phyloP scores from a whole-genome alignment of 2,113 vertebrate species.

The Carassius gibelio region DNA sequence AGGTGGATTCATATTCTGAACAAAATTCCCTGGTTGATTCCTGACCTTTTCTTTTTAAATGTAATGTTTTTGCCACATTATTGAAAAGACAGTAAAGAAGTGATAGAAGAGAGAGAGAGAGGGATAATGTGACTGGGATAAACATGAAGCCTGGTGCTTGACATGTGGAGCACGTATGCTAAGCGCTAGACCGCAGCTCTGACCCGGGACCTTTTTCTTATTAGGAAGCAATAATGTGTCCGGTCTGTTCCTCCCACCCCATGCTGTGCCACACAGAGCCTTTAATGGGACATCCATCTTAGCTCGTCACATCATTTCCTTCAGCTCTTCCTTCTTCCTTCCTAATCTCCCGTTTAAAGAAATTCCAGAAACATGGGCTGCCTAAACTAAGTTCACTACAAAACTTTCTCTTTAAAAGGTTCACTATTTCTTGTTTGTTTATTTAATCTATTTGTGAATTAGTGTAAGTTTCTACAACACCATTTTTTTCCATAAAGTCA shows the following conservation, averaged over 20 bases:
- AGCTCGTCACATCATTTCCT: conserved; percentile 38
- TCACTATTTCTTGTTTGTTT: no score
- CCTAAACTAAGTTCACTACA: neutral
- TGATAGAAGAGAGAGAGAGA: neutral
- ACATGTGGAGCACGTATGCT: neutral
- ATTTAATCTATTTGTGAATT: no score
- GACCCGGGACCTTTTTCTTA: neutral
- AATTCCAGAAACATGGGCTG: neutral
- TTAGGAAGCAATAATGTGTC: conserved; percentile 4
- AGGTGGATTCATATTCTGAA: neutral
- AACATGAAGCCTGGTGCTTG: neutral
- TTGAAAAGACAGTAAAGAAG: conserved; percentile 1
- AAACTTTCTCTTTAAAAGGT: neutral
- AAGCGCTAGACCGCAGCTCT: neutral
- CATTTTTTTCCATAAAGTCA: no score
- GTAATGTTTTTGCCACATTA: neutral
- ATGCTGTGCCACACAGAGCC: conserved; percentile 22
- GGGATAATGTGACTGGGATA: neutral
- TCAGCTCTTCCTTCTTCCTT: neutral
- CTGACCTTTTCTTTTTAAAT: neutral
- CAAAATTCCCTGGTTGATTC: neutral
- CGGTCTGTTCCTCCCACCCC: neutral
- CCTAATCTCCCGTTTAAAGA: conserved; percentile 15
- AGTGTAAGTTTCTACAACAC: no score
- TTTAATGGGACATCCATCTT: conserved; percentile 37